Evolutionary conservation across 2,888 invertebrate species (phyloP), one percentile per base, ranked within the genome.

Genomic region (Agrotis ipsilon): DNA sequence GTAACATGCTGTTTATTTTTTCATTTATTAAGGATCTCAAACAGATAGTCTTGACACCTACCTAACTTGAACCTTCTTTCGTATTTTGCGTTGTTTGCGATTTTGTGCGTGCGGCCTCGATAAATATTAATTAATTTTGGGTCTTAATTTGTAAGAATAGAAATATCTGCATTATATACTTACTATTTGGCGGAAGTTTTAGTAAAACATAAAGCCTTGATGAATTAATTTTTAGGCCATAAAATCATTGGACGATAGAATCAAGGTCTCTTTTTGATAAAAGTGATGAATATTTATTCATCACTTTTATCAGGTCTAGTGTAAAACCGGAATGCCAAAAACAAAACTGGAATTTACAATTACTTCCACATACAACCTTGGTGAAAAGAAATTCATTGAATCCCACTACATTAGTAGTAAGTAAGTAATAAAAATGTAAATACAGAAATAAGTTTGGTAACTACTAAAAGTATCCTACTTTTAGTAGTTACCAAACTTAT

Each of bases 51-150:
- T 48, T 6, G n/a, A 14, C 18, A 11, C 21, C 21, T 49, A 9
- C 21, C n/a, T 49, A 32, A 58, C 59, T 54, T 39, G 18, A 18
- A 43, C 51, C 9, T 11, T 19, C 14, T 46, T 13, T 24, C 19
- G 18, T 24, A n/a, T 27, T 54, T 52, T 18, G 21, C 7, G 24
- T 45, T 43, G 32, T 16, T 18, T 43, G 16, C 18, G 3, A n/a
- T 57, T 63, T 64, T 14, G 27, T 64, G n/a, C n/a, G 27, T n/a
- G 24, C 32, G 61, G 11, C 62, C 52, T 72, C 55, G 65, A 72
- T 80, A 46, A 68, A 75, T 55, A 75, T 63, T 55, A 21, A 59
- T 75, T 75, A 21, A 49, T 52, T 2, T 32, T 32, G 7, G 13
- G 5, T 13, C 7, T 7, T 24, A 9, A 51, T 60, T 46, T 64